Conservation (phyloP, 2,888 invertebrate species). For the Bombylius major region DNA sequence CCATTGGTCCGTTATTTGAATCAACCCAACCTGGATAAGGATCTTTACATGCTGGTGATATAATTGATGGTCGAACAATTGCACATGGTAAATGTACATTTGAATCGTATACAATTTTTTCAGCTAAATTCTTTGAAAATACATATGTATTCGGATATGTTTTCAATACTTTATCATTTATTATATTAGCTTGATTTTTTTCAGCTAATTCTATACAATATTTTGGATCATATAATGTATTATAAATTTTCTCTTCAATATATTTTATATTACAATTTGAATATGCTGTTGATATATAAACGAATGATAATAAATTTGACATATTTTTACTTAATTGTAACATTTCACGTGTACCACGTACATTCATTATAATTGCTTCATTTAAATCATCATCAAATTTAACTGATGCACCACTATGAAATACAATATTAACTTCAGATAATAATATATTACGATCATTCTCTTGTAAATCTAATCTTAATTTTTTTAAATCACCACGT, state of each 20-base stretch:
- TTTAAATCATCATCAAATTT: constrained; percentile 41
- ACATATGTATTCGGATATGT: constrained; percentile 45
- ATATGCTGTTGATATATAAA: constrained; percentile 45
- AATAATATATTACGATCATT: constrained; percentile 6
- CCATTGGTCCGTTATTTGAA: constrained; percentile 43
- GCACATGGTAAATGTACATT: constrained; percentile 37
- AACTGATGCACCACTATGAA: constrained; percentile 44
- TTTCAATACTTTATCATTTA: constrained; percentile 8
- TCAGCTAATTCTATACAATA: constrained; percentile 1
- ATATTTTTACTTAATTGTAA: constrained; percentile 11
- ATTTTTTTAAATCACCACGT: constrained; percentile 6
- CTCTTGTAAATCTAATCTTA: constrained; percentile 3
- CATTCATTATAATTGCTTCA: constrained; percentile 19
- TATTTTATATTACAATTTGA: constrained; percentile 40
- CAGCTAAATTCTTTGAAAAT: constrained; percentile 43
- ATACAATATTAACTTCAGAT: constrained; percentile 34
- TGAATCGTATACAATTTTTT: constrained; percentile 36
- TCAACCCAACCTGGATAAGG: constrained; percentile 40
- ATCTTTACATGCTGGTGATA: constrained; percentile 15
- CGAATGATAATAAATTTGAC: constrained; percentile 22
- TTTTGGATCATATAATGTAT: constrained; percentile 15
- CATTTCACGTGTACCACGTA: constrained; percentile 13
- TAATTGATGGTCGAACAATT: constrained; percentile 44
- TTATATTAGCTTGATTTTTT: not conserved
- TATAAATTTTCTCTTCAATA: constrained; percentile 40